phyloP scores from a whole-genome alignment of 1,140 invertebrate genomes.

The Tetramorium parvispinum region DNA sequence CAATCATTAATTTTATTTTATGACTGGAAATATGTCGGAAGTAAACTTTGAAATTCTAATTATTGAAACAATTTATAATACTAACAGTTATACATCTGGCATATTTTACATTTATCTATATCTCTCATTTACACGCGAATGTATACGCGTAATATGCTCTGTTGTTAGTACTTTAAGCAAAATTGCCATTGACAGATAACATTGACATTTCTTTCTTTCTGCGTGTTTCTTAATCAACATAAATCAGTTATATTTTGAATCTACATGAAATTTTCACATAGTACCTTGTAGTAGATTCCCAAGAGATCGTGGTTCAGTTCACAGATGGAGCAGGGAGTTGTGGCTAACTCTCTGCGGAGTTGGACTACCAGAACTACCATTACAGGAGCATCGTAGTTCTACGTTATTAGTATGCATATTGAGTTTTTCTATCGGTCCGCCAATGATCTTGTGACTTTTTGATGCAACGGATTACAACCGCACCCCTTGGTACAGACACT shows the following conservation, averaged over 20 bases:
- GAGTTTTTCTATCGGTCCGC: slow-evolving; percentile 50
- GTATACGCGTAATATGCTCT: background rate
- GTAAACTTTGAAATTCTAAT: background rate
- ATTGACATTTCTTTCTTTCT: background rate
- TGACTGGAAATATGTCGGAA: background rate
- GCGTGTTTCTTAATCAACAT: background rate
- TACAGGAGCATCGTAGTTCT: slow-evolving; percentile 53
- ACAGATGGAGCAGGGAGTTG: slow-evolving; percentile 68
- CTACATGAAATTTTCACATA: slow-evolving; percentile 55
- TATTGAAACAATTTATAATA: background rate
- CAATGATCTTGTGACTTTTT: slow-evolving; percentile 65
- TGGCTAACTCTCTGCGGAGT: slow-evolving; percentile 38
- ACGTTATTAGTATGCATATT: slow-evolving; percentile 66
- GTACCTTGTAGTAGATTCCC: slow-evolving; percentile 57
- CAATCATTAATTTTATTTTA: background rate
- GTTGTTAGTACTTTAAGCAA: background rate
- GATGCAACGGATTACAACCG: slow-evolving; percentile 32
- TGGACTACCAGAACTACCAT: slow-evolving; percentile 52
- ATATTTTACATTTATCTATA: background rate
- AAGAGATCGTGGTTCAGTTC: slow-evolving; percentile 65
- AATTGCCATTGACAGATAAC: background rate
- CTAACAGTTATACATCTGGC: background rate
- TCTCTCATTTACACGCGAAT: too few species aligned
- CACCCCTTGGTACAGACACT: background rate
- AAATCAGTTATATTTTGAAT: slow-evolving; percentile 58